Base-by-base conservation (phyloP, 2,888 invertebrate species). In the Axea sp. region DNA sequence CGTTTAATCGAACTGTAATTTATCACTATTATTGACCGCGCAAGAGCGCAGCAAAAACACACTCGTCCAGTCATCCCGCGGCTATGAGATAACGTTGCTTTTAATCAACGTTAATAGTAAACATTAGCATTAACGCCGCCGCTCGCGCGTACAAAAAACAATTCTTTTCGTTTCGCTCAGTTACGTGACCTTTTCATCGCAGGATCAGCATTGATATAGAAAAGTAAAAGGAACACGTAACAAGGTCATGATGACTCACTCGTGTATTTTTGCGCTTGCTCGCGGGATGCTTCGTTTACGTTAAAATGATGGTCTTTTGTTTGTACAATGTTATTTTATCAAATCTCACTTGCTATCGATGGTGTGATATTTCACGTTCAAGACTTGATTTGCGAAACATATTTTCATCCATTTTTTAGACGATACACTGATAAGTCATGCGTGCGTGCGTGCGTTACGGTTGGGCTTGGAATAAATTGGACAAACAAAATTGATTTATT, bases 1-100 rank as follows among this genome's bases (percentile, higher is more conserved):
- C 15, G 19, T 49, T 39, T 22, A 49, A 68, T 68, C 57, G 45
- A 22, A 22, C 33, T 47, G 14, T 51, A 33, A 68, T 68, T 68
- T 47, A 51, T 51, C 51, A 35, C 35, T 51, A 51, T 68, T 49
- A 39, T 57, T 53, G 49, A 26, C 49, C 22, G 17, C 11, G 41
- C 14, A 14, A 37, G n/a, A n/a, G n/a, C n/a, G n/a, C n/a, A n/a
- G n/a, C n/a, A n/a, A 19, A 19, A 2, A 4, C 2, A 24, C 41
- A 41, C 24, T 41, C 19, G 41, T 9, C 43, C 26, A 53, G 64
- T 64, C 64, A 64, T 64, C 43, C n/a, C 49, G 49, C 28, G 31
- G 6, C 3, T 6, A 14, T 14, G 11, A 45, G 49, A 62, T 49
- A 62, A 41, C 37, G 11, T 28, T 26, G 9, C 14, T 53, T 37